Evolutionary conservation across 1,140 invertebrate genomes (phyloP), one percentile per base, ranked within the genome.

Genomic region (Drosophila pachea): DNA sequence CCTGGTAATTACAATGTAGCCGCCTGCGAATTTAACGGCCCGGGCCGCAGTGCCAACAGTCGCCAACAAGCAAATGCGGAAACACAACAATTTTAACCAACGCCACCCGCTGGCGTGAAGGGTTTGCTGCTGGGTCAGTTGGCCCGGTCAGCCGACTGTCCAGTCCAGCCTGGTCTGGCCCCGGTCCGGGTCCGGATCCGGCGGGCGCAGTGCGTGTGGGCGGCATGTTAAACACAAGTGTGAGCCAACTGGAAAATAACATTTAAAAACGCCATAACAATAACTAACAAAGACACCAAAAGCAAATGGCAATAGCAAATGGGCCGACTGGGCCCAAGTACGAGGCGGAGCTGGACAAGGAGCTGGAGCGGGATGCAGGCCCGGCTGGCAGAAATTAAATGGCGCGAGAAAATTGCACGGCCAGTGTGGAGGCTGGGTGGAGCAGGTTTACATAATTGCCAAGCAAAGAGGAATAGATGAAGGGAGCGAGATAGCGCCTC

Each of bases 241-340:
- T 86, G 81, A 86, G 81, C 76, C 81, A 86, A 86, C 82, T 86
- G 81, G 81, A 86, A 86, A 86, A 86, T 86, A 86, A 86, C 82
- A 86, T 86, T 86, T 86, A 86, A 84, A 84, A 72, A 73, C 59
- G 77, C 81, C 74, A 86, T 86, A 86, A 86, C 81, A 86, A 81
- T 86, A 86, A 86, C 82, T 86, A 86, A 86, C 81, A 86, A 86
- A 86, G 82, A 86, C 82, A 86, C 73, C 76, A 86, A 81, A 76
- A 86, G 81, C 76, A 86, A 84, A 84, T 86, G 81, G 78, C 78
- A 82, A 76, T 74, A 68, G 79, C 73, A 74, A 82, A 82, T 74
- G 78, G 74, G 29, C 40, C 58, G 32, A 50, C 38, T 47, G 16
- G 53, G 31, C 38, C 53, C 31, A 16, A 12, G 40, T 8, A 49